Base-by-base conservation (phyloP, 2,113 vertebrate genomes). In the Gobius niger region DNA sequence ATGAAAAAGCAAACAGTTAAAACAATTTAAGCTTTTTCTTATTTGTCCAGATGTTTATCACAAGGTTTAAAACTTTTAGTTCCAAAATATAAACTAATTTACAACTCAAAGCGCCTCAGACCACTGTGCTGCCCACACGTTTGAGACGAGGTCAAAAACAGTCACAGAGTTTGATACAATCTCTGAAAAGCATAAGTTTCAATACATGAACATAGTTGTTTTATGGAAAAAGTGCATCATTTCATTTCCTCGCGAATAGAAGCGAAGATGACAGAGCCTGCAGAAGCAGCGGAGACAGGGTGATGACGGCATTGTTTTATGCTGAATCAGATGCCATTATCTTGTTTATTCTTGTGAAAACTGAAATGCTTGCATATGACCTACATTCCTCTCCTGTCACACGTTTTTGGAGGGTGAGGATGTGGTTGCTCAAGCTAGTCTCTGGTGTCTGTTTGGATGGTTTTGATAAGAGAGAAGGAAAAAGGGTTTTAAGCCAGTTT, bases 271-370 rank as follows among this genome's bases (percentile, higher is more conserved):
- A 84, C 78, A 75, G 16, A 67, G 65, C 46, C 68, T 52, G 19
- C 44, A 46, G 44, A 9, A 11, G 10, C 10, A 24, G 53, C 54
- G 24, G 24, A 40, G 54, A 11, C 54, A 57, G 7, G 24, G 54
- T 7, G 54, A 57, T 57, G 54, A 57, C 7, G 41, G n/a, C 60
- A 41, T 15, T 40, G 41, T 42, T 72, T 72, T 74, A 64, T 74
- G 76, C 80, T 73, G 60, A 86, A 56, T 78, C 73, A 44, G 72
- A 82, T 88, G 80, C 73, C 70, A 75, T 84, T 70, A 84, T 79
- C 75, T 62, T 76, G 75, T 84, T 85, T 84, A 81, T 84, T 63
- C 75, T 82, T 68, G 60, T 65, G 81, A 78, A 80, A 81, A 82
- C 77, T 51, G 59, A 68, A 80, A 63, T 46, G 19, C 81, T 73